These are phyloP conservation scores for Caenorhabditis uteleia DNA, from an alignment of 2,888 invertebrate species.

Conservation along the genomic window DNA sequence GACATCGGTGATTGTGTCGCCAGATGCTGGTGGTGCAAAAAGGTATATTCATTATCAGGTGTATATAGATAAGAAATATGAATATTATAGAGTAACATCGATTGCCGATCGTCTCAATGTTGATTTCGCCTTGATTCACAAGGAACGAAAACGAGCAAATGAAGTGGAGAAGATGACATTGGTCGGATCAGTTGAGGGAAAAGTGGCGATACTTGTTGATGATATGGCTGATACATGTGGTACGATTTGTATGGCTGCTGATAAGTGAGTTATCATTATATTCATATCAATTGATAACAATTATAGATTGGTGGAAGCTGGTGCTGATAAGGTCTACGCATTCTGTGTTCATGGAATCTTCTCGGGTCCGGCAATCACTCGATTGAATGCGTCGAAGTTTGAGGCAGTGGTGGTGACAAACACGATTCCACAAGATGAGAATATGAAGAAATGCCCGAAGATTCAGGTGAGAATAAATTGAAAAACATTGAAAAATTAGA, in stretches of 20 bases:
- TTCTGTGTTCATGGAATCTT: slow-evolving; percentile 93
- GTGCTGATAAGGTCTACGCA: slow-evolving; percentile 78
- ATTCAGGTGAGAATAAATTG: too few relatives aligned
- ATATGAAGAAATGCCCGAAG: slow-evolving; percentile 89
- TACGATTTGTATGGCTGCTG: slow-evolving; percentile 90
- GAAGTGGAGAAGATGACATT: slow-evolving; percentile 95
- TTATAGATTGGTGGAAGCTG: slow-evolving; percentile 77
- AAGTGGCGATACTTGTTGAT: slow-evolving; percentile 88
- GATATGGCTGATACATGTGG: slow-evolving; percentile 98
- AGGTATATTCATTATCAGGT: slow-evolving; percentile 73
- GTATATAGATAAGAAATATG: not conserved
- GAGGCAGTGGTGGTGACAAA: slow-evolving; percentile 95
- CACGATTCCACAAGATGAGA: slow-evolving; percentile 91
- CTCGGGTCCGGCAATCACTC: slow-evolving; percentile 90
- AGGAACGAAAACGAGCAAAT: slow-evolving; percentile 92
- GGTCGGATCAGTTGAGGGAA: slow-evolving; percentile 89
- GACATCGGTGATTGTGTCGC: slow-evolving; percentile 90
- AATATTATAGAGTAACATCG: slow-evolving; percentile 72
- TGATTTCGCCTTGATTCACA: slow-evolving; percentile 93
- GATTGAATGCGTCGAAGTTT: slow-evolving; percentile 89
- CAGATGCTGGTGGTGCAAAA: slow-evolving; percentile 94
- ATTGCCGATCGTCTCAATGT: slow-evolving; percentile 90
- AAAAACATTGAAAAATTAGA: too few relatives aligned
- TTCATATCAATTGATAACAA: not conserved
- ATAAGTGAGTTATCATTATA: slow-evolving; percentile 75